Base-by-base conservation (phyloP, 2,888 invertebrate species). In the Tinea trinotella region DNA sequence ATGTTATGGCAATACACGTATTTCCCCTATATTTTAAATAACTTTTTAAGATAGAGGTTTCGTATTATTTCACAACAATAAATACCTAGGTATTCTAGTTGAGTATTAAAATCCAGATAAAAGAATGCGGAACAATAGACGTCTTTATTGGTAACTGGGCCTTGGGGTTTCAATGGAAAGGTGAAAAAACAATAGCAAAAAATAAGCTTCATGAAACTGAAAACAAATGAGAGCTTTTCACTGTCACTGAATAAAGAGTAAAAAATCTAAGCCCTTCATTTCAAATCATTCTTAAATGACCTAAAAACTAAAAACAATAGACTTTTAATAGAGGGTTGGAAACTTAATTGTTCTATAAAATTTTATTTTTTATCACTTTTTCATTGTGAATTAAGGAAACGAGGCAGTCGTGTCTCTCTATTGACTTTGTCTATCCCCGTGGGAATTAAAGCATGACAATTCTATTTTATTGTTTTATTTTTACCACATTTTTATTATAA, bases 221-320 rank as follows among this genome's bases (percentile, higher is more conserved):
- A 40, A n/a, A 40, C 15, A 40, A 40, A 13, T 40, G 13, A 12
- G 40, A 40, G 40, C 12, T 40, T 40, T 4, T 7, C 13, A 13
- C 13, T 12, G n/a, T 12, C 15, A 7, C 7, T 2, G 40, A 40
- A 15, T 1, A n/a, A 15, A 12, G 13, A 40, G 40, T 40, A 6
- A 15, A 15, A 15, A 15, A 3, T 40, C 12, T 40, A 12, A 40
- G 40, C 40, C 40, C 40, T 40, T 40, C 15, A 40, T 40, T 40
- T 40, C 12, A 40, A 40, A 40, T 40, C 15, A 40, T 12, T 40
- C 13, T 3, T 40, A 13, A 40, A 40, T 40, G 40, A 40, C 30
- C 30, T 30, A 30, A 30, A 30, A 30, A 40, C 13, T 40, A 13
- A 40, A 12, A 40, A 40, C 40, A 40, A 40, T 40, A 7, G 40